Percentiles rank a stretch among this genome's conserved stretches.
phyloP scores from a whole-genome alignment of 2,113 vertebrate genomes.

The Actinemys pallida region DNA sequence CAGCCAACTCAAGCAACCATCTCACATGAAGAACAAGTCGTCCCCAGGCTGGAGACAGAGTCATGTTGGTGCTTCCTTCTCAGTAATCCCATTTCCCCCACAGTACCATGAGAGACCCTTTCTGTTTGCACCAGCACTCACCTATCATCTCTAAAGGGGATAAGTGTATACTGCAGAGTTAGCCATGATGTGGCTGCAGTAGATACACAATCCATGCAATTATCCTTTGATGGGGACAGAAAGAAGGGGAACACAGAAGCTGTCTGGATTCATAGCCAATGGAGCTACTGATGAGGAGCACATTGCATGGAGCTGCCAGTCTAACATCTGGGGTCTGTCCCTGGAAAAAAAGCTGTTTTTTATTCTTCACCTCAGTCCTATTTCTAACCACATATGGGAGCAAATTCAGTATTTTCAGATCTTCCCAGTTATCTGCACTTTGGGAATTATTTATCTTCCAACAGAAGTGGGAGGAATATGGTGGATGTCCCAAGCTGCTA shows the following conservation, averaged over 20 bases:
- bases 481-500: not conserved
- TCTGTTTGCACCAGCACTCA: not conserved
- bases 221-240: fast-evolving
- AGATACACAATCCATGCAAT: fast-evolving
- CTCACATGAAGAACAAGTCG: not conserved
- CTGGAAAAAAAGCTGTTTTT: not conserved
- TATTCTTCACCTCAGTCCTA: not conserved
- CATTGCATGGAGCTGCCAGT: not conserved
- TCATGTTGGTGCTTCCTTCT: not conserved
- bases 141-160: not conserved
- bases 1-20: not conserved
- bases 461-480: not conserved
- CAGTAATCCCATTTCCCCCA: not conserved
- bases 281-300: not conserved
- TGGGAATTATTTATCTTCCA: not conserved
- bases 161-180: not conserved
- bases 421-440: not conserved
- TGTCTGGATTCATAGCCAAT: fast-evolving
- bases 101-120: not conserved
- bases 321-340: not conserved
- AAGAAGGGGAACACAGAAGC: not conserved
- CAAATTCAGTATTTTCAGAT: not conserved
- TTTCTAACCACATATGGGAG: fast-evolving
- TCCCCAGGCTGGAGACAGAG: not conserved
- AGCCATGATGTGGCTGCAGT: not conserved